phyloP scores from a whole-genome alignment of 2,888 invertebrate genomes.

The Cryptops parisi region DNA sequence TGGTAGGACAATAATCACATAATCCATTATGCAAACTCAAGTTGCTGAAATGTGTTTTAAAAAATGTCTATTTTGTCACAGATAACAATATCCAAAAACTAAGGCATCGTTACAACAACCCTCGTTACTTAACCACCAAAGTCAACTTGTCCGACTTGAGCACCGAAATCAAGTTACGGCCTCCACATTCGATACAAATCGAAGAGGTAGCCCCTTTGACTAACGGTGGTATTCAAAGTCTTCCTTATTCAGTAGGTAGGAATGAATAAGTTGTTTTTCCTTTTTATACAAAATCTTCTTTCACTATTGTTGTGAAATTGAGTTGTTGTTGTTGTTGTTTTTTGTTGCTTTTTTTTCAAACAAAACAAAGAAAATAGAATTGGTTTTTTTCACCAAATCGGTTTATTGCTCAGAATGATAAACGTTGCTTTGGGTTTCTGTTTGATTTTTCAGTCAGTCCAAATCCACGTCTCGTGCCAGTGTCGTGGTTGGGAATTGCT shows the following conservation, averaged over 20 bases:
- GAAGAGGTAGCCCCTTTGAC: constrained; percentile 21
- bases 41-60: not conserved
- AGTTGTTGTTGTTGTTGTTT: too few species aligned
- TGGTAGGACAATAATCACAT: constrained; percentile 29
- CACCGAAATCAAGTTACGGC: constrained; percentile 25
- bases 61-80: constrained; percentile 17
- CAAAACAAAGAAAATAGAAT: too few species aligned
- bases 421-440: too few species aligned
- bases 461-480: constrained; percentile 5
- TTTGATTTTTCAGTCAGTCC: too few species aligned
- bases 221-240: not conserved
- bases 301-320: too few species aligned
- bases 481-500: constrained; percentile 9
- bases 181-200: constrained; percentile 24
- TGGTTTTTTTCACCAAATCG: too few species aligned
- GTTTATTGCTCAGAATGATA: too few species aligned
- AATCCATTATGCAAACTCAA: too few species aligned
- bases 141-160: constrained; percentile 25
- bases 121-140: constrained; percentile 25
- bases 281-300: too few species aligned
- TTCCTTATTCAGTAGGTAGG: not conserved
- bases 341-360: too few species aligned
- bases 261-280: too few species aligned
- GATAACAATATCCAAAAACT: constrained; percentile 25
- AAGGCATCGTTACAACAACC: constrained; percentile 26